A percentile compares a stretch with the other conserved stretches of the same genome.
phyloP scores from a whole-genome alignment of 2,888 invertebrate genomes.

The Ophion costatus region DNA sequence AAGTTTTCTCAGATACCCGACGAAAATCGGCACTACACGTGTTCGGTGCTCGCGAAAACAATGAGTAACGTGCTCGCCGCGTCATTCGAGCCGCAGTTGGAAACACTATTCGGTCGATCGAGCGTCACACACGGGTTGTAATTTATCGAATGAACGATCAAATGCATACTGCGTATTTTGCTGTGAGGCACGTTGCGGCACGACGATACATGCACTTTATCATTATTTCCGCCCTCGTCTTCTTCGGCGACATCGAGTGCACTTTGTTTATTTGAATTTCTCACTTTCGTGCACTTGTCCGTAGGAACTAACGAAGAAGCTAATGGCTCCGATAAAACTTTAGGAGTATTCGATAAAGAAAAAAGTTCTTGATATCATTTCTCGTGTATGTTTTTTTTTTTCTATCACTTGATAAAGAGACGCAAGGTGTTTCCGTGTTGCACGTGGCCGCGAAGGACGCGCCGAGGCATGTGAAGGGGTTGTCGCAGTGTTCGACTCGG shows the following conservation, averaged over 20 bases:
- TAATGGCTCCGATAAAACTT: too few species aligned
- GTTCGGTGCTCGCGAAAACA: slow-evolving; percentile 53
- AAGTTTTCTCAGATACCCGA: background rate
- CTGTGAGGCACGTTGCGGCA: slow-evolving; percentile 16
- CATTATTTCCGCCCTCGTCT: background rate
- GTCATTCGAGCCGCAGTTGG: slow-evolving; percentile 40
- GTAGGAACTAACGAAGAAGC: too few species aligned
- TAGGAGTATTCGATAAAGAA: too few species aligned
- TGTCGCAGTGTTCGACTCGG: slow-evolving; percentile 76
- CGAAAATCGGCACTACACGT: slow-evolving; percentile 33
- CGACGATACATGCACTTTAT: slow-evolving; percentile 13
- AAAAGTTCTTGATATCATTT: background rate
- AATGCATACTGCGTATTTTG: slow-evolving; percentile 18
- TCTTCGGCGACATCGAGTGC: background rate
- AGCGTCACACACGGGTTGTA: slow-evolving; percentile 54
- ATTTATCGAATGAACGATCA: slow-evolving; percentile 42
- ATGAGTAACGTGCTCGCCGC: slow-evolving; percentile 31
- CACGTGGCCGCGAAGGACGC: slow-evolving; percentile 78
- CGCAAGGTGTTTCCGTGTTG: slow-evolving; percentile 61
- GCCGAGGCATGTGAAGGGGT: slow-evolving; percentile 79
- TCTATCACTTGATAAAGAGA: slow-evolving; percentile 16
- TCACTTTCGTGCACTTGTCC: too few species aligned
- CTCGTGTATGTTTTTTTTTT: slow-evolving; percentile 1
- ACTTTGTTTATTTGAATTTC: background rate
- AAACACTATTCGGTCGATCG: slow-evolving; percentile 59